Percentiles rank a stretch among this genome's conserved stretches.
phyloP scores from a whole-genome alignment of 1,140 invertebrate genomes.

The Drosophila busckii region DNA sequence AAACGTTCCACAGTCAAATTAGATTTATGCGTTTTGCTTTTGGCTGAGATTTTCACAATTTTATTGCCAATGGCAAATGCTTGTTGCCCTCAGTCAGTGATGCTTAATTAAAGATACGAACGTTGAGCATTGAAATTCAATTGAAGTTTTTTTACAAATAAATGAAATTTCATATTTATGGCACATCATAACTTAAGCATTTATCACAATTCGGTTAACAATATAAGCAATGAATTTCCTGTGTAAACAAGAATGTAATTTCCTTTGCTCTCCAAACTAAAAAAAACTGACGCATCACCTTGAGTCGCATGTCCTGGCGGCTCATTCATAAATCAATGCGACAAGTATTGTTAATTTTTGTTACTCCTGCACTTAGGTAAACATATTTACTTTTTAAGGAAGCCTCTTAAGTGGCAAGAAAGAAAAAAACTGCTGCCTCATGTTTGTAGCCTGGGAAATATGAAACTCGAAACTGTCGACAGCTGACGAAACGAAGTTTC shows the following conservation, averaged over 20 bases:
- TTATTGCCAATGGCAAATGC: too few relatives aligned
- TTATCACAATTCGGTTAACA: conserved; percentile 40
- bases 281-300: conserved; percentile 43
- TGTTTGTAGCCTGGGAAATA: conserved; percentile 56
- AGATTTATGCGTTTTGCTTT: conserved; percentile 58
- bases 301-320: conserved; percentile 53
- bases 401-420: conserved; percentile 50
- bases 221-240: conserved; percentile 30
- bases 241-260: conserved; percentile 47
- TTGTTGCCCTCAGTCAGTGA: too few relatives aligned
- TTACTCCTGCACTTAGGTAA: conserved; percentile 33
- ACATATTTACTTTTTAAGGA: conserved; percentile 16
- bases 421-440: conserved; percentile 59
- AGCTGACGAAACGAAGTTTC: conserved; percentile 28
- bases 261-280: conserved; percentile 33
- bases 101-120: too few relatives aligned
- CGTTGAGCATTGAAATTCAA: too few relatives aligned
- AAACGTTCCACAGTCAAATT: conserved; percentile 57
- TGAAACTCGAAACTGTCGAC: conserved; percentile 37
- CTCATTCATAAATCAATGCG: conserved; percentile 70
- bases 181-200: conserved; percentile 29
- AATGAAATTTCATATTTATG: conserved; percentile 18
- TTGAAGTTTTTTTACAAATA: conserved; percentile 14
- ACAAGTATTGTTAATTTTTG: conserved; percentile 64
- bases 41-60: conserved; percentile 37